Base-by-base conservation (phyloP, 2,113 vertebrate genomes). In the Lepisosteus oculatus region DNA sequence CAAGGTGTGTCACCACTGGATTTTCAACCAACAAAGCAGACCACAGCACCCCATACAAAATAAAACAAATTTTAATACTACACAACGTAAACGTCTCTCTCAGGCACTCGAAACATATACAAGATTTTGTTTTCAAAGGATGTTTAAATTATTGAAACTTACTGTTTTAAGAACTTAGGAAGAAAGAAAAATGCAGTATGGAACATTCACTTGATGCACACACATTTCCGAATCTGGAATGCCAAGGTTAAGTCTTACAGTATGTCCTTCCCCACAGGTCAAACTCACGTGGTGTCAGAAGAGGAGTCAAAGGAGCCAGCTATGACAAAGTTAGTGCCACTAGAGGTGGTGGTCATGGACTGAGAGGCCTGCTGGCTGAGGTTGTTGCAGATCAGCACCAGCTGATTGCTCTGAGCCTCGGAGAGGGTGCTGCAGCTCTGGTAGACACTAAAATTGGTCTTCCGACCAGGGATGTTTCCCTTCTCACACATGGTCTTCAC, bases 401-500 rank as follows among this genome's bases (percentile, higher is more conserved):
- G 84, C 78, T 94, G 93, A 86, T 94, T 94, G 83, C 93, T 94
- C 84, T 94, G 93, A 0, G 92, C 92, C 85, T 94, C 93, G 0
- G 93, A 94, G 76, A 94, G 78, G 1, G 92, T 90, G 81, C 93
- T 94, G 68, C 93, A 94, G 73, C 93, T 94, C 88, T 94, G 93
- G 65, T 94, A 94, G n/a, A 94, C 93, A 0, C 93, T 94, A 83
- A 94, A 94, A 83, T 94, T 94, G 72, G 93, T 94, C 69, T 93
- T 93, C 72, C 93, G 78, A 55, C 93, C 93, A 0, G 93, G 93
- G 72, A 94, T 94, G 84, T 94, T 94, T 77, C 92, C 93, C 76
- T 94, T 94, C 84, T 94, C 93, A 0, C 93, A 94, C 93, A 94
- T 94, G 0, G 92, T 94, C 85, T 94, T 94, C 75, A 94, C 93